Evolutionary conservation across 2,113 vertebrate species (phyloP).

Genomic region (Archilochus colubris): DNA sequence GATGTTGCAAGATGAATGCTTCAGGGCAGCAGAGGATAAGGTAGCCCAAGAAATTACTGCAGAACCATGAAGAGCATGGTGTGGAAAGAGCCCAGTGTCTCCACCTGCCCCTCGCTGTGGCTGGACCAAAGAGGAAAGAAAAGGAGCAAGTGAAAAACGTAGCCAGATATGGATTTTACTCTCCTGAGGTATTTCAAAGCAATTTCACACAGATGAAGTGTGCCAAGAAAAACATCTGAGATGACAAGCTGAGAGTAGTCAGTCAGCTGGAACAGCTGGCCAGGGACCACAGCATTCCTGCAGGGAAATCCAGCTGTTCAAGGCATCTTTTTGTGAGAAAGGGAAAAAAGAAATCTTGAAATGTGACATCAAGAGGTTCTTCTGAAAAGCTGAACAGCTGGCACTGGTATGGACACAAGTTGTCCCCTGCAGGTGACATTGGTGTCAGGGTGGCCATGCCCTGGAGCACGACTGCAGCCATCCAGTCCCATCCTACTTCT

Average conservation of each 20-base stretch:
- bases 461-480: neutral
- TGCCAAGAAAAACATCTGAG: neutral
- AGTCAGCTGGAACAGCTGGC: conserved; percentile 16
- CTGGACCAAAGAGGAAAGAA: neutral
- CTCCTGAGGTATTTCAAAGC: neutral
- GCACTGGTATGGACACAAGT: fast-evolving
- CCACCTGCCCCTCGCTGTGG: fast-evolving
- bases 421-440: neutral
- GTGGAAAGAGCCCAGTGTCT: fast-evolving
- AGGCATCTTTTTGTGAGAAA: neutral
- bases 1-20: neutral
- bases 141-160: neutral
- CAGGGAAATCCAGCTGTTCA: neutral
- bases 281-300: neutral
- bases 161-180: neutral
- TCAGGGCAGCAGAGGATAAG: neutral
- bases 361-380: neutral
- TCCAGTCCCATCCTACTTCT: neutral
- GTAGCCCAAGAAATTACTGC: neutral
- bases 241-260: neutral
- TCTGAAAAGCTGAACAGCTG: neutral
- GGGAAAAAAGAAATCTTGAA: neutral
- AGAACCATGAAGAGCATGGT: neutral
- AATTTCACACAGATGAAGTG: neutral
- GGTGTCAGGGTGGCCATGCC: neutral